phyloP scores from a whole-genome alignment of 2,113 vertebrate genomes.

The Pterocles gutturalis region DNA sequence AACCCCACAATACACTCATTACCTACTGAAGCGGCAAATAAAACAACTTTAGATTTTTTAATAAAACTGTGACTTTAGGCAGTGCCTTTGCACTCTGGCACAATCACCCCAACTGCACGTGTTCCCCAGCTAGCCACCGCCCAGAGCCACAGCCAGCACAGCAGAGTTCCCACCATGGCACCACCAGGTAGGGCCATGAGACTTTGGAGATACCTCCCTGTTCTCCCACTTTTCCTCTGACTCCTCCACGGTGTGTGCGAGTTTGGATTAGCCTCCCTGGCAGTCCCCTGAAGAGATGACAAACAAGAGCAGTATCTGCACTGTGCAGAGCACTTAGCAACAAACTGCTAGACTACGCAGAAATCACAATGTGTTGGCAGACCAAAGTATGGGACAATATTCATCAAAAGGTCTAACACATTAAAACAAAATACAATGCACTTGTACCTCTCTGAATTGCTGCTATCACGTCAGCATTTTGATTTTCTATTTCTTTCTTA shows the following conservation, averaged over 20 bases:
- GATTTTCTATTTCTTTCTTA: neutral
- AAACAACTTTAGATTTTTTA: constrained; percentile 49
- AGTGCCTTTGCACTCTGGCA: constrained; percentile 17
- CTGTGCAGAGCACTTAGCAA: neutral
- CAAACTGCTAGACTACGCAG: neutral
- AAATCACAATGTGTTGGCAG: neutral
- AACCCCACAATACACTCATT: constrained; percentile 39
- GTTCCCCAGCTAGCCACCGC: neutral
- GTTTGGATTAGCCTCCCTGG: neutral
- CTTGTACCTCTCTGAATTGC: neutral
- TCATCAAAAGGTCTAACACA: neutral
- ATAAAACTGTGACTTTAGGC: neutral
- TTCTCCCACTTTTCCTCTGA: accelerated
- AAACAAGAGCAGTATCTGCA: neutral
- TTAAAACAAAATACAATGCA: neutral
- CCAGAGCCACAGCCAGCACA: neutral
- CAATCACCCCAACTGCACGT: neutral
- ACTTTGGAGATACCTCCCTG: neutral
- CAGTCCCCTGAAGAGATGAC: neutral
- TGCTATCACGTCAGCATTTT: neutral
- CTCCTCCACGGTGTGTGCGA: accelerated
- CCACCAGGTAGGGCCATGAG: neutral
- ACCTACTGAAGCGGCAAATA: constrained; percentile 49
- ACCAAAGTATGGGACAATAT: neutral
- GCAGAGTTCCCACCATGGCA: neutral